Evolutionary conservation across 1,140 invertebrate species (phyloP), one percentile per base, ranked within the genome.

Genomic region (Aphidius gifuensis): DNA sequence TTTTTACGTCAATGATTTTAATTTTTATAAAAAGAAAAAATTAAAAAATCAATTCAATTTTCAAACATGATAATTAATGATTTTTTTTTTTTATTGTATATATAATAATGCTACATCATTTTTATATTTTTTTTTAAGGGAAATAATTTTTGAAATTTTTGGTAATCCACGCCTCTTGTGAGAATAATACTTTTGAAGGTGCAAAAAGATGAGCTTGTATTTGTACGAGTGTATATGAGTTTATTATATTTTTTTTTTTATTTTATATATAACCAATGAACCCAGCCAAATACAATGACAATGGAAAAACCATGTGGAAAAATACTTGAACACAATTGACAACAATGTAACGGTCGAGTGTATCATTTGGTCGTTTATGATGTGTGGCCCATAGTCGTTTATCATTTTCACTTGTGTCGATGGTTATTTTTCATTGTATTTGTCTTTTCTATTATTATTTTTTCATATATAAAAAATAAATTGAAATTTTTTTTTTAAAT

Each of bases 321-420:
- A 59, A 59, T 51, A 50, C n/a, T 53, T n/a, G 2, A 38, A 8
- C 39, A n/a, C 50, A 39, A 32, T 32, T 9, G 58, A 63, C 70
- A 66, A 80, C 76, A 78, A 78, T 78, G 69, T 73, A 69, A 65
- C 45, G 23, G 38, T 49, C 46, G 71, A 76, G 69, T 78, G 74
- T 78, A 77, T 78, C 76, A 76, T 78, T 78, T 68, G 70, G 65
- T 72, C 74, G 73, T 77, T 79, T 76, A 76, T 71, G 74, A 73
- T 60, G 50, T 54, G 51, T 53, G 48, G 60, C 65, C 66, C 56
- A 64, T 62, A 67, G 64, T 78, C 76, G 73, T 80, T 80, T 71
- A 78, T 80, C 78, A 78, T 78, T 72, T 65, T 16, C 56, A 23
- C 54, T 44, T 53, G 23, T 46, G 58, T 60, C 43, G 7, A 56